Percentiles rank a stretch among this genome's conserved stretches.
Evolutionary conservation across 2,888 invertebrate species (phyloP).

Genomic region (Sepiola atlantica): DNA sequence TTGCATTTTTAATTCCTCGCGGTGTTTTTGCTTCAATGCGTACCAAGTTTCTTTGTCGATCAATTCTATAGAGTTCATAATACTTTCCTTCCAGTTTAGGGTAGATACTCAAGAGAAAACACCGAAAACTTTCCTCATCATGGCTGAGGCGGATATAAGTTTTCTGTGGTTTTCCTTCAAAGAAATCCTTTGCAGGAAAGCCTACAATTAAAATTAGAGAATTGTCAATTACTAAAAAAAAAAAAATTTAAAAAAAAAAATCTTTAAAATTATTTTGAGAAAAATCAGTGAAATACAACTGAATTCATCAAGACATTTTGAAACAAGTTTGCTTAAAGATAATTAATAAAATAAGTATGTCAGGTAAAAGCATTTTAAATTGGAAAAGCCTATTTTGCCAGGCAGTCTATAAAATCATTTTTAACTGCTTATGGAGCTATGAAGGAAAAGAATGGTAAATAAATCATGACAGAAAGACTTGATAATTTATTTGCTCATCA

Average conservation of each 20-base stretch:
- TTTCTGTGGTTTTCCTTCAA: slow-evolving; percentile 57
- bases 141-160: slow-evolving; percentile 57
- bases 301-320: slow-evolving; percentile 36
- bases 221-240: background rate
- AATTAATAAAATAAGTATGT: slow-evolving; percentile 50
- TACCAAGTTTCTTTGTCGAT: slow-evolving; percentile 60
- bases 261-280: background rate
- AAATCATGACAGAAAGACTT: too few species aligned
- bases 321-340: slow-evolving; percentile 53
- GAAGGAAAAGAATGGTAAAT: too few species aligned
- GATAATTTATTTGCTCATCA: too few species aligned
- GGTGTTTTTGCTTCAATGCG: slow-evolving; percentile 57
- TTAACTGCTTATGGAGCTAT: too few species aligned
- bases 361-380: slow-evolving; percentile 50
- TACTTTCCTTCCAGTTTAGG: slow-evolving; percentile 55
- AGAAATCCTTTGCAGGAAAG: slow-evolving; percentile 58
- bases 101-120: slow-evolving; percentile 54
- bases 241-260: background rate
- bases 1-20: slow-evolving; percentile 59
- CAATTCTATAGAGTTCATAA: slow-evolving; percentile 60
- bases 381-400: too few species aligned
- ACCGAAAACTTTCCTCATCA: slow-evolving; percentile 53
- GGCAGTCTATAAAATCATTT: too few species aligned
- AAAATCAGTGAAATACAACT: background rate
- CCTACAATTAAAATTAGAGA: slow-evolving; percentile 51